Conservation (phyloP, 2,797 vertebrate genomes). For the Sphenopsis melanotis region DNA sequence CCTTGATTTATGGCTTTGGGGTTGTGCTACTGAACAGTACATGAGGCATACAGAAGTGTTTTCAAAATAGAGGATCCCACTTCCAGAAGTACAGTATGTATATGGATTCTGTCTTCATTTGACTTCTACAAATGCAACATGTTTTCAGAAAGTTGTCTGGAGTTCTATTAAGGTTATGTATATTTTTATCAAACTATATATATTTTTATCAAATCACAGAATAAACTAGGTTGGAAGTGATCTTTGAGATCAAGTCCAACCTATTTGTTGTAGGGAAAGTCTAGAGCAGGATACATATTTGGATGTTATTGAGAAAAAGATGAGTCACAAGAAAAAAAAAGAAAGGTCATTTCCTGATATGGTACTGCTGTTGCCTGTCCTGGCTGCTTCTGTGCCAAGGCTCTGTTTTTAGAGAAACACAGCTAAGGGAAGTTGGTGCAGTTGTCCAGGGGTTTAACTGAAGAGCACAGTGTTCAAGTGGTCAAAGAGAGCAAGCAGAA, state of each 20-base stretch:
- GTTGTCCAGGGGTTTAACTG: not conserved
- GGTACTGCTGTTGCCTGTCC: not conserved
- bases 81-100: not conserved
- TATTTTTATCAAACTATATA: not conserved
- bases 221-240: not conserved
- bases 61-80: not conserved
- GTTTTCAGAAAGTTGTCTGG: not conserved
- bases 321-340: not conserved
- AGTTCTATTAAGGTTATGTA: not conserved
- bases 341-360: not conserved
- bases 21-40: not conserved
- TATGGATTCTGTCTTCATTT: not conserved
- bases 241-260: not conserved
- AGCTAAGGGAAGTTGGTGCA: not conserved
- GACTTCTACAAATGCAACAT: not conserved
- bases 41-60: not conserved
- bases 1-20: not conserved
- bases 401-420: slow-evolving; percentile 2
- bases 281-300: not conserved
- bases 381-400: not conserved
- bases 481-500: slow-evolving; percentile 31
- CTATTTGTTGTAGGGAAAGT: not conserved
- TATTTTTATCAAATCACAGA: too few species aligned
- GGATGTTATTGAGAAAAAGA: not conserved
- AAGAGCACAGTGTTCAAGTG: slow-evolving; percentile 22